Conservation (phyloP, 2,113 vertebrate species). For the Illadopsis cleaveri region DNA sequence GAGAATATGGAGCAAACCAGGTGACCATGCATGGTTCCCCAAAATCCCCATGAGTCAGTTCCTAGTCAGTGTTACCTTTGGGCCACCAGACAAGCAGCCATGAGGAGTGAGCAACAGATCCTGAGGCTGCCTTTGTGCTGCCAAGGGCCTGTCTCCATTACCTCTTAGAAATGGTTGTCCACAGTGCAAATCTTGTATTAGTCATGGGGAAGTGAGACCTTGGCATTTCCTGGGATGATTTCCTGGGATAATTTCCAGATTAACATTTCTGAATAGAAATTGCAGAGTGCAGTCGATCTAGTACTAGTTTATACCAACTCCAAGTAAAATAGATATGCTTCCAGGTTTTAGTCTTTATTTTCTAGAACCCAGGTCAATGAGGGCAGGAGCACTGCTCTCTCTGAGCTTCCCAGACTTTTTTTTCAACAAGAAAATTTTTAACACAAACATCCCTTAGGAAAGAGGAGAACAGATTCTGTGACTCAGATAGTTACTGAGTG, state of each 20-base stretch:
- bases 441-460: neutral
- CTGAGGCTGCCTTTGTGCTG: neutral
- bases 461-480: neutral
- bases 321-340: neutral
- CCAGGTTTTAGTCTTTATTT: neutral
- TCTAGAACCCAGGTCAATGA: neutral
- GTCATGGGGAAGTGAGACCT: neutral
- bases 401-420: neutral
- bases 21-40: neutral
- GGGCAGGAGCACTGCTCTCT: neutral
- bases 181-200: neutral
- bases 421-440: neutral
- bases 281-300: neutral
- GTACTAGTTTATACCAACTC: neutral
- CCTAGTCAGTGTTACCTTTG: neutral
- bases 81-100: neutral
- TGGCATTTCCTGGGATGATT: neutral
- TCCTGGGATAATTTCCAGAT: neutral
- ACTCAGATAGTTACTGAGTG: neutral
- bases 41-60: neutral
- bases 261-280: neutral
- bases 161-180: neutral
- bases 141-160: neutral
- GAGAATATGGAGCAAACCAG: neutral
- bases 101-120: neutral